Evolutionary conservation across 2,888 invertebrate genomes (phyloP).

Genomic region (Phengaris alcon): DNA sequence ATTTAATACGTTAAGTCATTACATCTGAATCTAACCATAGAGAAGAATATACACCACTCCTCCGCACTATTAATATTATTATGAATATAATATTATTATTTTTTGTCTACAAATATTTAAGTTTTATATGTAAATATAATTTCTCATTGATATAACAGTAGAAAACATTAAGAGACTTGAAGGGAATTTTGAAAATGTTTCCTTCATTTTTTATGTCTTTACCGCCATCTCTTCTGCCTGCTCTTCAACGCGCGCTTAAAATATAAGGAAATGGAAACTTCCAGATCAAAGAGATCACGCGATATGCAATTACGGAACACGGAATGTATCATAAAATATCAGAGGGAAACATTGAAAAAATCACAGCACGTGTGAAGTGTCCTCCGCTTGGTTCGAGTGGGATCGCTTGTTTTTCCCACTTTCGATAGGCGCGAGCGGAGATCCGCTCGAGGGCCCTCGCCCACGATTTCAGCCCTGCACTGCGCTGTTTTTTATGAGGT

Average conservation of each 20-base stretch:
- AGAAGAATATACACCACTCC: too few relatives aligned
- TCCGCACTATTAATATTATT: too few relatives aligned
- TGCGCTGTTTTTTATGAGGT: slow-evolving; percentile 76
- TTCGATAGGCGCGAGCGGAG: slow-evolving; percentile 66
- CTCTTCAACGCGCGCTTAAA: background rate
- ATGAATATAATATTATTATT: too few relatives aligned
- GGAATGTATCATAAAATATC: slow-evolving; percentile 57
- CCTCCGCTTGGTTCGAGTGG: slow-evolving; percentile 73
- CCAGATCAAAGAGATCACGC: slow-evolving; percentile 17
- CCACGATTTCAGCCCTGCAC: slow-evolving; percentile 62
- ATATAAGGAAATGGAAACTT: background rate
- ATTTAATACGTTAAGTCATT: too few relatives aligned
- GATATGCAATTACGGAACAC: slow-evolving; percentile 45
- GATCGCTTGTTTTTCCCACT: slow-evolving; percentile 78
- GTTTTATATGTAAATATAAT: too few relatives aligned
- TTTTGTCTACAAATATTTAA: too few relatives aligned
- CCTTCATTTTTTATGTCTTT: background rate
- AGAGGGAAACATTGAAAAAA: slow-evolving; percentile 75
- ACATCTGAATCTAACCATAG: too few relatives aligned
- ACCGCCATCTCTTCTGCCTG: too few relatives aligned
- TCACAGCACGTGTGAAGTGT: slow-evolving; percentile 77
- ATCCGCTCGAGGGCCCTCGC: slow-evolving; percentile 62
- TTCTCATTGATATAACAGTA: too few relatives aligned
- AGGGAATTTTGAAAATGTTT: background rate
- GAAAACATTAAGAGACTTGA: background rate